Base-by-base conservation (phyloP, 2,888 invertebrate genomes). In the Cataglyphis albicans region DNA sequence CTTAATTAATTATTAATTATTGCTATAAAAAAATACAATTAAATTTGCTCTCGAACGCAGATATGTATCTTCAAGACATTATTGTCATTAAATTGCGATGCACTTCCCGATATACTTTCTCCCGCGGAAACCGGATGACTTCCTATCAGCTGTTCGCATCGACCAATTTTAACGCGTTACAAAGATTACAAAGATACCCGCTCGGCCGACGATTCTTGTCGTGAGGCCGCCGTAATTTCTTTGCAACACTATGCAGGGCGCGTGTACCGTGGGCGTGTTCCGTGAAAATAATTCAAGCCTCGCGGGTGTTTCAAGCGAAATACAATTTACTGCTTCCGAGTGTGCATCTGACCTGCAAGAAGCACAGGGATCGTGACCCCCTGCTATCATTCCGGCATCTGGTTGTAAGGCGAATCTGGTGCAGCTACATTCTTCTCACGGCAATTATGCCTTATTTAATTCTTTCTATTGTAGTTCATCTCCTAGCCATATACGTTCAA, bases 311-410 rank as follows among this genome's bases (percentile, higher is more conserved):
- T 76, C 67, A 52, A 61, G 74, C 44, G 68, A 73, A 65, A 83
- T 80, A 59, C 76, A 73, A 85, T 83, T 81, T 84, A 86, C 41
- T 44, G 83, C 75, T 83, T 85, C 63, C 83, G 76, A 76, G 76
- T 52, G 44, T 57, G 64, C 32, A 35, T 67, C 29, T 67, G 76
- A 76, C 29, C 55, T 29, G 25, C 61, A 48, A 57, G 29, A 41
- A 44, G 41, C 32, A n/a, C 35, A n/a, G 48, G 15, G 48, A 76
- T 25, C 52, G 38, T 81, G 80, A 83, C 55, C 67, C 38, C 52
- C 61, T 25, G 67, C 67, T 55, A 41, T 41, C 65, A 65, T 83
- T 83, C 72, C 80, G 64, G 63, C 65, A 80, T 57, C 32, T 52
- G 29, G 12, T 55, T 76, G 67, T 67, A 55, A 67, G 38, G 67